Base-by-base conservation (phyloP, 2,888 invertebrate genomes). In the Rhamphomyia laevipes region DNA sequence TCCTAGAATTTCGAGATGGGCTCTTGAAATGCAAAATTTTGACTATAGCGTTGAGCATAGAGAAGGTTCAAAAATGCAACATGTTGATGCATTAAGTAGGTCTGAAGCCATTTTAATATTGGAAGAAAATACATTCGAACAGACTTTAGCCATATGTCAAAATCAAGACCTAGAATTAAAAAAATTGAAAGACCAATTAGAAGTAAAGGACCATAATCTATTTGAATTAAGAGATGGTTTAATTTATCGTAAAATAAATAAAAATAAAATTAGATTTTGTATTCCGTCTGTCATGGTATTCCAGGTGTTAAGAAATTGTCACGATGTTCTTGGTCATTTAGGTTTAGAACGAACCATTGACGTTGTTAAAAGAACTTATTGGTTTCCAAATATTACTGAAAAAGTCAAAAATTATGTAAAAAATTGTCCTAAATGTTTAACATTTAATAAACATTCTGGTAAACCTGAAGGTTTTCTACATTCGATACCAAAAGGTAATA, bases 401-500 rank as follows among this genome's bases (percentile, higher is more conserved):
- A 51, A 50, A 44, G 35, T 51, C 11, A 40, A 30, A 11, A 7
- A 31, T 15, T 48, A 47, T 48, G 49, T 51, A 7, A 37, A 41
- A 11, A 50, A 52, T 40, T 54, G 48, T 23, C 35, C 45, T 15
- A 52, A 50, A 21, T 54, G 50, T 35, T 43, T 52, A 33, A 45
- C 43, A 5, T 54, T 46, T 30, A 50, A 50, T 17, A 5, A 43
- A 4, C 33, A 40, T 16, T 61, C 6, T 53, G 52, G n/a, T n/a
- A n/a, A n/a, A n/a, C n/a, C n/a, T n/a, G n/a, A n/a, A n/a, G n/a
- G n/a, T n/a, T n/a, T n/a, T 13, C 42, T 64, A 10, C 55, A 61
- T 33, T 51, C 53, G 18, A 59, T 63, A 7, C 54, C 49, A 5
- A 62, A 61, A 43, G 59, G 57, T 10, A 49, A 57, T 10, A 18